Conservation (phyloP, 2,113 vertebrate species). For the Salvelinus fontinalis region DNA sequence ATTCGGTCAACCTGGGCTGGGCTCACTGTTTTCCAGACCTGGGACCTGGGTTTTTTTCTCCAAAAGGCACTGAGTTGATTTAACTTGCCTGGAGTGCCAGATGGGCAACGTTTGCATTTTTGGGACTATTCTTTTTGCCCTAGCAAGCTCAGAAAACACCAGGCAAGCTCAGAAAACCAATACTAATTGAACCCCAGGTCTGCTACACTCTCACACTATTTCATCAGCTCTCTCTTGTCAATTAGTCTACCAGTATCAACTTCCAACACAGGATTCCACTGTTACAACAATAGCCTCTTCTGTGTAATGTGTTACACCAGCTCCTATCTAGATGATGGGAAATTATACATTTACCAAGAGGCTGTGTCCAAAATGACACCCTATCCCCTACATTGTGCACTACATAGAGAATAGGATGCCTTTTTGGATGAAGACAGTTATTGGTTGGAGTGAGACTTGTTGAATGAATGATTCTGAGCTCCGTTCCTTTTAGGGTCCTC, state of each 20-base stretch:
- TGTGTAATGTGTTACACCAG: conserved; percentile 6
- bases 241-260: neutral
- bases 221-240: no score
- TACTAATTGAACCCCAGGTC: neutral
- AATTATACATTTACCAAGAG: neutral
- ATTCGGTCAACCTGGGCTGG: no score
- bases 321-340: neutral
- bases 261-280: conserved; percentile 16
- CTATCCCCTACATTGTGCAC: neutral
- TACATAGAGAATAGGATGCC: no score
- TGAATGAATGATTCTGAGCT: conserved; percentile 8
- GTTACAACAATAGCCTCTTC: conserved; percentile 7
- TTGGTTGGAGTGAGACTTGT: neutral
- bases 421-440: no score
- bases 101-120: no score
- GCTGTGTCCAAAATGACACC: neutral
- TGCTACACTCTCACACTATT: neutral
- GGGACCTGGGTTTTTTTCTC: no score
- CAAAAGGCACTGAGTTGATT: no score
- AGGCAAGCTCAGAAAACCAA: neutral
- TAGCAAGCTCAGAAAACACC: neutral
- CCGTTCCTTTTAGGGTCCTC: neutral
- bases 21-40: no score
- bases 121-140: no score
- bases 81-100: no score